Base-by-base conservation (phyloP, 2,888 invertebrate genomes). In the Cephus runcator region DNA sequence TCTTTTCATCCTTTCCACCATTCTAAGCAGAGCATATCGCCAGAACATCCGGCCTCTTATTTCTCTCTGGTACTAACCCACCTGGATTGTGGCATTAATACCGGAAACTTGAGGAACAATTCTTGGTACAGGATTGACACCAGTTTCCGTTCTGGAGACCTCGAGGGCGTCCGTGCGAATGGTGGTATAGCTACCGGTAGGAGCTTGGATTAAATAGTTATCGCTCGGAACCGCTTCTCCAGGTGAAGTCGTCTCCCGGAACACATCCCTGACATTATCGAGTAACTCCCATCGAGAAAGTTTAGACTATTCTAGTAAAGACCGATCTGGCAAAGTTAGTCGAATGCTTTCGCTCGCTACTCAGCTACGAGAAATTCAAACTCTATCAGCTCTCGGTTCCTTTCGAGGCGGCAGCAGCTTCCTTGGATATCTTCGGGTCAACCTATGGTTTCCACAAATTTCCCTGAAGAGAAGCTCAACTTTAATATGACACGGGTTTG, bases 401-500 rank as follows among this genome's bases (percentile, higher is more conserved):
- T 56, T 56, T 56, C 56, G 23, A 56, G 23, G 23, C 3, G 6
- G 15, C 40, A 23, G 23, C 9, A 56, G 9, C 56, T 56, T 56
- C 23, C 9, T 56, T 9, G 23, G 6, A 56, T 56, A 23, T 56
- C 23, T 12, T 35, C 23, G 23, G 23, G 56, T 56, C 23, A 56
- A 23, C 56, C 4, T 23, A 56, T 9, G 6, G 33, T 11, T 9
- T 12, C 69, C 31, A 31, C 31, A 31, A 71, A 31, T 71, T 71
- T 31, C 71, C 31, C 12, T 9, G 71, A 71, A 34, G 34, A 33
- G 71, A 15, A 31, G 71, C 33, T 56, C 23, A 90, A 90, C 87
- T 90, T 90, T 89, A 89, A 90, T 89, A 90, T 89, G 90, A 89
- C 89, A 90, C 88, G 87, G 84, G 87, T 88, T 89, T 88, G 88